These are phyloP conservation scores for Acrocera orbiculus DNA, from an alignment of 2,888 invertebrate genomes.

Conservation along the genomic window DNA sequence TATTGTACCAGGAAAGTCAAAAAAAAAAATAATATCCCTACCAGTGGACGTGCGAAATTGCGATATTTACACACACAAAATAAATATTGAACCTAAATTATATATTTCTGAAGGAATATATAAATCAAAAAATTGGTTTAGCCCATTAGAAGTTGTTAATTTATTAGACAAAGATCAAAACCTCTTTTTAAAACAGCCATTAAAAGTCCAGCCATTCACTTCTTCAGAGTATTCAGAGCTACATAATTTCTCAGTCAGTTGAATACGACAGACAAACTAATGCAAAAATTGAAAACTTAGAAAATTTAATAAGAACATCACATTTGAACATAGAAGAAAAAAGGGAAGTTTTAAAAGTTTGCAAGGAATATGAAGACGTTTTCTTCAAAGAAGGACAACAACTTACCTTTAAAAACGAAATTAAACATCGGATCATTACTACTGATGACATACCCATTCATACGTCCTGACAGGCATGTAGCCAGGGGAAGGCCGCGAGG, in stretches of 20 bases:
- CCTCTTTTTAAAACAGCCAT: not conserved
- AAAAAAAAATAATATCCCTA: no score
- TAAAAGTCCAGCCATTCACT: not conserved
- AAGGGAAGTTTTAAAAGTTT: slow-evolving; percentile 6
- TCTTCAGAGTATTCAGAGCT: not conserved
- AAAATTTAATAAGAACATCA: not conserved
- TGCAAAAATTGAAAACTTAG: not conserved
- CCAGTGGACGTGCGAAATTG: no score
- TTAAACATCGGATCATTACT: slow-evolving; percentile 13
- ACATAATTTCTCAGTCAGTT: not conserved
- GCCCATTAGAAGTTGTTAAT: not conserved
- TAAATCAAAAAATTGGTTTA: not conserved
- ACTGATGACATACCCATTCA: slow-evolving; percentile 6
- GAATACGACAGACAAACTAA: not conserved
- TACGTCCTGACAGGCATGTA: no score
- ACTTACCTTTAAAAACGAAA: slow-evolving; percentile 12
- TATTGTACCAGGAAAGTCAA: no score
- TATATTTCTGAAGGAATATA: not conserved
- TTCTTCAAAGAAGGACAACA: slow-evolving; percentile 7
- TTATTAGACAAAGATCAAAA: not conserved
- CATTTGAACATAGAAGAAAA: slow-evolving; percentile 9
- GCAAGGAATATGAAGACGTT: slow-evolving; percentile 7
- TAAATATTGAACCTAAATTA: no score
- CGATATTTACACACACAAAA: no score
- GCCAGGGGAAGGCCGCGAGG: no score